phyloP scores from a whole-genome alignment of 1,140 invertebrate species.

The Chlorops oryzae region DNA sequence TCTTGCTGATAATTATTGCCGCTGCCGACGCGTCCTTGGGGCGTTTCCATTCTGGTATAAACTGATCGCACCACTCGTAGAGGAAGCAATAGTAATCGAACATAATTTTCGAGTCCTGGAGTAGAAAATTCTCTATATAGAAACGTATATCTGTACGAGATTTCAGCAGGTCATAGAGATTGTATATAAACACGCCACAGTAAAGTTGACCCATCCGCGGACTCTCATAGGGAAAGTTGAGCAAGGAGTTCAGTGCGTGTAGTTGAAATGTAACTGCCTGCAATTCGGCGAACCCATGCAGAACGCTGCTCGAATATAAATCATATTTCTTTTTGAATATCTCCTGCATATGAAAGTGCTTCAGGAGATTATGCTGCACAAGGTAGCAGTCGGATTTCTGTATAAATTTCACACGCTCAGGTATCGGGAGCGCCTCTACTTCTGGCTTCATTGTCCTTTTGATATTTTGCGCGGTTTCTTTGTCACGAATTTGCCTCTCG shows the following conservation, averaged over 20 bases:
- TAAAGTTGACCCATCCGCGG: conserved; percentile 55
- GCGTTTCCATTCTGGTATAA: conserved; percentile 31
- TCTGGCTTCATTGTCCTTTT: conserved; percentile 26
- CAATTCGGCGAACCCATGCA: conserved; percentile 68
- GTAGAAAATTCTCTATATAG: conserved; percentile 52
- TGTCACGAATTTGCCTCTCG: conserved; percentile 29
- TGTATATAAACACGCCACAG: conserved; percentile 70
- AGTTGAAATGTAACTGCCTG: conserved; percentile 60
- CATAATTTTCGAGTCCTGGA: conserved; percentile 50
- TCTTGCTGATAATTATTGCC: conserved; percentile 23
- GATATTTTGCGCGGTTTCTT: conserved; percentile 21
- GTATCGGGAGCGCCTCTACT: conserved; percentile 29
- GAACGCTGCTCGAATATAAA: conserved; percentile 54
- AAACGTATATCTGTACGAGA: conserved; percentile 50
- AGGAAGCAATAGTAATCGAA: conserved; percentile 45
- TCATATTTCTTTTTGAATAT: conserved; percentile 55
- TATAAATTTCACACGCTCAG: conserved; percentile 50
- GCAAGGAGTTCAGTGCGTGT: conserved; percentile 59
- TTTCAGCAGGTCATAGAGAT: conserved; percentile 57
- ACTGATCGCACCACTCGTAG: conserved; percentile 31
- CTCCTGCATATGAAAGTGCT: conserved; percentile 59
- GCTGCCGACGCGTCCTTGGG: conserved; percentile 11
- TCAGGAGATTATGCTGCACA: conserved; percentile 55
- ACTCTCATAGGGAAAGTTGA: conserved; percentile 53
- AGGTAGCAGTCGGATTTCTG: conserved; percentile 55